phyloP scores from a whole-genome alignment of 2,113 vertebrate species.

The Hystrix cristata region DNA sequence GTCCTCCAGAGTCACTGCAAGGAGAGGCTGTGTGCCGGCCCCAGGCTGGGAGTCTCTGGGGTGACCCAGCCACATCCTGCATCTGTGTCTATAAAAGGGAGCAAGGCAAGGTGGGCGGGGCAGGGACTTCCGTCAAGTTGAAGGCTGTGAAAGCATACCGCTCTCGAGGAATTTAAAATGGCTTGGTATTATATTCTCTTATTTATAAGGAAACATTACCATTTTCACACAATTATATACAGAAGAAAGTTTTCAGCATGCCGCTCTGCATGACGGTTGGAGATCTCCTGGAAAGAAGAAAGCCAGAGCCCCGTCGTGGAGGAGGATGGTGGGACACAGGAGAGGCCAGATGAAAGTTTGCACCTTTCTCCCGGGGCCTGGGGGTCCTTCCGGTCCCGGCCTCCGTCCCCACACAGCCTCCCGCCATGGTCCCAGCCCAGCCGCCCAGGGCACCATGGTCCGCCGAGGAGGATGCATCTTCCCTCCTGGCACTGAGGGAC shows the following conservation, averaged over 20 bases:
- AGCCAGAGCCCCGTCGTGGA: rapidly evolving
- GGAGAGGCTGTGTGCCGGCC: too few species aligned
- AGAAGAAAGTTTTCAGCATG: rapidly evolving
- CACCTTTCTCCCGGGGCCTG: neutral
- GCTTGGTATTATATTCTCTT: neutral
- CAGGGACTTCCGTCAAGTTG: neutral
- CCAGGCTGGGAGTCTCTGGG: rapidly evolving
- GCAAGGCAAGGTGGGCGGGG: too few species aligned
- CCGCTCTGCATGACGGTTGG: rapidly evolving
- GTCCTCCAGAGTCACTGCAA: neutral
- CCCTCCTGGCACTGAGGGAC: neutral
- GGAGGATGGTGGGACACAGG: neutral
- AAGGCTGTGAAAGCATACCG: neutral
- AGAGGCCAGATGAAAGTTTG: rapidly evolving
- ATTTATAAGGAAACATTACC: conserved; percentile 43
- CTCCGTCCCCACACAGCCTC: rapidly evolving
- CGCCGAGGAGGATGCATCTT: neutral
- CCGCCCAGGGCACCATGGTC: rapidly evolving
- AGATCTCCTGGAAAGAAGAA: neutral
- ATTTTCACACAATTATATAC: neutral
- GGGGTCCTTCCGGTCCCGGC: neutral
- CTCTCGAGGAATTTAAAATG: conserved; percentile 65
- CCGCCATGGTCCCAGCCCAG: rapidly evolving
- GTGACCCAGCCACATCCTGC: rapidly evolving
- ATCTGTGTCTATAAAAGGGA: neutral